Evolutionary conservation across 2,888 invertebrate genomes (phyloP).

Genomic region (Cerastis rubricosa): DNA sequence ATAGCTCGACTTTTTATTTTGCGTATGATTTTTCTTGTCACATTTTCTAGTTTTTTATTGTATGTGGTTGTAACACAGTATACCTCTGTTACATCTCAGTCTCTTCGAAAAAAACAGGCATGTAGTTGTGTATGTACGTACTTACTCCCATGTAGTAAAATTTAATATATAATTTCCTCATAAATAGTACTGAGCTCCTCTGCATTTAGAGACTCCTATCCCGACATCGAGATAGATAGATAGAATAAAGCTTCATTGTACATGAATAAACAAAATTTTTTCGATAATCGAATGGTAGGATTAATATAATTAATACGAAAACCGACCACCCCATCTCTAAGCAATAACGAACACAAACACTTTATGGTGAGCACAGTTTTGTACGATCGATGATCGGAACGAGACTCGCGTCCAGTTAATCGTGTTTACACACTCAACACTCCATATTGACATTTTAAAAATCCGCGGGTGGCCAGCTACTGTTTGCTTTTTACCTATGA

Average conservation of each 20-base stretch:
- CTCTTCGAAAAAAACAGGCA: background rate
- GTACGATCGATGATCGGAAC: conserved; percentile 84
- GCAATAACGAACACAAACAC: conserved; percentile 75
- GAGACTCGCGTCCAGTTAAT: conserved; percentile 80
- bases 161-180: background rate
- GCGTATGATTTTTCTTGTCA: background rate
- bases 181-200: background rate
- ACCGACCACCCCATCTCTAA: conserved; percentile 68
- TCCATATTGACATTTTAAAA: conserved; percentile 81
- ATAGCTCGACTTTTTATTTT: background rate
- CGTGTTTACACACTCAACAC: conserved; percentile 87
- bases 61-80: background rate
- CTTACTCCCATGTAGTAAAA: background rate
- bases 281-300: conserved; percentile 1
- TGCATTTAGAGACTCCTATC: too few relatives aligned
- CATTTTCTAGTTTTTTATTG: background rate
- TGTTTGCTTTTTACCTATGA: conserved; percentile 85
- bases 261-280: background rate
- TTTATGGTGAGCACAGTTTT: conserved; percentile 74
- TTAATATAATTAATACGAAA: background rate
- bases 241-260: background rate
- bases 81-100: background rate
- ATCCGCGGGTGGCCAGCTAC: conserved; percentile 88
- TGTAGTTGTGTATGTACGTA: background rate
- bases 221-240: background rate